These are phyloP conservation scores for Eleutherodactylus coqui DNA, from an alignment of 2,797 vertebrate genomes.

Conservation along the genomic window DNA sequence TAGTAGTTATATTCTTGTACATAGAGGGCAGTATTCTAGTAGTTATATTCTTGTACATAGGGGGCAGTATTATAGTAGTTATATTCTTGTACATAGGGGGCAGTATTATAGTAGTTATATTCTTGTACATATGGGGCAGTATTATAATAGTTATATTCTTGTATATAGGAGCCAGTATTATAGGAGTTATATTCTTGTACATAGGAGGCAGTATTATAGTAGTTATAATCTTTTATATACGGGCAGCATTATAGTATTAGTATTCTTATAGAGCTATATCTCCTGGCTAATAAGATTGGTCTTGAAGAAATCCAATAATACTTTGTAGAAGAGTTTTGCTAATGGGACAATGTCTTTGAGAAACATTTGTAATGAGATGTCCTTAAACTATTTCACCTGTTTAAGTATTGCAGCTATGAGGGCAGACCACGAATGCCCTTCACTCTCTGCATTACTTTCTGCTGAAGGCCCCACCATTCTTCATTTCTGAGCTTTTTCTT, in stretches of 20 bases:
- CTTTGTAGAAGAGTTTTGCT: too few species aligned
- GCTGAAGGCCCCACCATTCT: neutral
- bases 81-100: too few species aligned
- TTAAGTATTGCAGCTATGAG: neutral
- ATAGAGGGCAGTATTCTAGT: slow-evolving; percentile 2
- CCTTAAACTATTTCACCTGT: neutral
- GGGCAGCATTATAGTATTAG: neutral
- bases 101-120: slow-evolving; percentile 6
- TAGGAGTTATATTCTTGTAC: slow-evolving; percentile 6
- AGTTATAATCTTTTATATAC: neutral
- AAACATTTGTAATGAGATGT: neutral
- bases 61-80: too few species aligned
- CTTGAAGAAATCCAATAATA: too few species aligned
- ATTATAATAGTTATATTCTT: slow-evolving; percentile 7
- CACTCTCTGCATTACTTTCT: neutral
- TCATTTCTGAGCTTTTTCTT: neutral
- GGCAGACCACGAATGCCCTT: neutral
- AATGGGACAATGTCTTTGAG: too few species aligned
- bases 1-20: neutral
- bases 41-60: slow-evolving; percentile 1
- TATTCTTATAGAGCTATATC: too few species aligned
- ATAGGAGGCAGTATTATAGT: neutral
- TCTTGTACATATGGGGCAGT: neutral
- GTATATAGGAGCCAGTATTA: neutral
- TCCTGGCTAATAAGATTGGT: too few species aligned